Conservation (phyloP, 2,888 invertebrate genomes). For the Oligia strigilis region DNA sequence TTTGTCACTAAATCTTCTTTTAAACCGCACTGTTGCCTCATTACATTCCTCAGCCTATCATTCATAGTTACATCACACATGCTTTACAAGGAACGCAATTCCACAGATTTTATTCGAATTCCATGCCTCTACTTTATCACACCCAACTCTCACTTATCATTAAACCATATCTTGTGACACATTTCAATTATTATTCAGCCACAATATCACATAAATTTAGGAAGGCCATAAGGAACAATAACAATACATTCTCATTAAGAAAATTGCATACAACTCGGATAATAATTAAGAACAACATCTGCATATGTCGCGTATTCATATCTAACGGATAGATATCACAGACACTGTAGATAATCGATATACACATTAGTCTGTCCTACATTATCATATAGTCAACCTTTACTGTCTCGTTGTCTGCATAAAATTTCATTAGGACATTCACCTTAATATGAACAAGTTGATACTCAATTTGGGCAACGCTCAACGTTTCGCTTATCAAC, state of each 20-base stretch:
- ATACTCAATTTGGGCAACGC: constrained; percentile 56
- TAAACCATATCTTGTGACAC: neutral
- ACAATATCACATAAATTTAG: neutral
- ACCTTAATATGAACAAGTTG: constrained; percentile 51
- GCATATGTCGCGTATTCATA: constrained; percentile 29
- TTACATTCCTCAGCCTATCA: neutral
- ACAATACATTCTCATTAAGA: constrained; percentile 30
- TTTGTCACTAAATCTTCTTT: too few relatives aligned
- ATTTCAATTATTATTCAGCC: neutral
- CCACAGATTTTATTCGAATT: neutral
- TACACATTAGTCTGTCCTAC: constrained; percentile 20
- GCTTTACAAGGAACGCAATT: neutral
- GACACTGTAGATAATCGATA: constrained; percentile 36
- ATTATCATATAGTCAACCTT: constrained; percentile 38
- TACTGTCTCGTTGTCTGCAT: constrained; percentile 49
- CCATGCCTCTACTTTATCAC: neutral
- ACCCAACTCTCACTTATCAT: neutral
- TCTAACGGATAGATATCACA: constrained; percentile 24
- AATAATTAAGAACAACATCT: constrained; percentile 23
- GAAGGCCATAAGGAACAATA: neutral
- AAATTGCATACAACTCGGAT: constrained; percentile 10
- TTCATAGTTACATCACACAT: neutral
- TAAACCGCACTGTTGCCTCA: too few relatives aligned
- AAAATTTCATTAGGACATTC: constrained; percentile 56
- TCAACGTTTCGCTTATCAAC: constrained; percentile 70